phyloP scores from a whole-genome alignment of 2,888 invertebrate species.

The Megastigmus dorsalis region DNA sequence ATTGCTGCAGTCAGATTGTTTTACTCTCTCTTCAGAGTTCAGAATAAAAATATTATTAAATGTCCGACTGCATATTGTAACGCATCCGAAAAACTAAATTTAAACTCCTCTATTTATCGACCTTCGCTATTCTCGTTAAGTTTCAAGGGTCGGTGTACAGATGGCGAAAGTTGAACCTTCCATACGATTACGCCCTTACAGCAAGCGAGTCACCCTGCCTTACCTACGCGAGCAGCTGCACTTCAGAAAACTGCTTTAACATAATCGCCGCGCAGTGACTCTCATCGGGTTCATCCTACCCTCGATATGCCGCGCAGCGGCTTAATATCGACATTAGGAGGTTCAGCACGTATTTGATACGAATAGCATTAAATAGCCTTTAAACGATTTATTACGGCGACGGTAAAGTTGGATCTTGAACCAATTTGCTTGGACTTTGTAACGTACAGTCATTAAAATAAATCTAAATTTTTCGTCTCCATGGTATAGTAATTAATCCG shows the following conservation, averaged over 20 bases:
- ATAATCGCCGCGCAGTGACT: conserved; percentile 63
- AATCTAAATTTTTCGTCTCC: conserved; percentile 58
- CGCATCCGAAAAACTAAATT: too few species aligned
- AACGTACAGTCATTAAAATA: conserved; percentile 55
- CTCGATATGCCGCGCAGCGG: background rate
- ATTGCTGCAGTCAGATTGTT: too few species aligned
- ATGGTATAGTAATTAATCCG: conserved; percentile 55
- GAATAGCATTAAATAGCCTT: conserved; percentile 50
- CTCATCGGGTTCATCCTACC: conserved; percentile 57
- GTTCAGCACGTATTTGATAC: conserved; percentile 63
- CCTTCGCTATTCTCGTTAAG: background rate
- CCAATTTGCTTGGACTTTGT: conserved; percentile 50
- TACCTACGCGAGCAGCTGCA: conserved; percentile 31
- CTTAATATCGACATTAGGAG: conserved; percentile 58
- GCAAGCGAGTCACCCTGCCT: conserved; percentile 20
- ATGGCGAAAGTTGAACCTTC: conserved; percentile 34
- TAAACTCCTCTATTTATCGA: too few species aligned
- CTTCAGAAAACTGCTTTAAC: conserved; percentile 52
- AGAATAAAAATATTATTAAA: too few species aligned
- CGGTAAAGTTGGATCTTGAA: conserved; percentile 59
- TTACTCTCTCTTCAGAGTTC: too few species aligned
- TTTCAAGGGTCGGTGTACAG: conserved; percentile 32
- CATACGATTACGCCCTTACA: background rate
- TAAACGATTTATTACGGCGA: conserved; percentile 66
- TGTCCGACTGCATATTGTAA: too few species aligned